Conservation (phyloP, 2,797 vertebrate genomes). For the Cynopterus sphinx region DNA sequence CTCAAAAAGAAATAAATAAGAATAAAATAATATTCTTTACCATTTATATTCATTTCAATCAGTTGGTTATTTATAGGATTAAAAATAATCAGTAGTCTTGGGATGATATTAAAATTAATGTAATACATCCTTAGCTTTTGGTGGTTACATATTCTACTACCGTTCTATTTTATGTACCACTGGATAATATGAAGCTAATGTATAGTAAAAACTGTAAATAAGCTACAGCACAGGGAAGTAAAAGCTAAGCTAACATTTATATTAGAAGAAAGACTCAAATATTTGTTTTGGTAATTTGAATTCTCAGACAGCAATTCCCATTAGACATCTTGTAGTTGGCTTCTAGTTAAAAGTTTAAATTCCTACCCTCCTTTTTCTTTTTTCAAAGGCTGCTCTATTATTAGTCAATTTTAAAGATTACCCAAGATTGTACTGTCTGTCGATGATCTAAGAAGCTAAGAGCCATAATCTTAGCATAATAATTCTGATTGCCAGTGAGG, state of each 20-base stretch:
- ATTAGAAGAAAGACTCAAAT: constrained; percentile 27
- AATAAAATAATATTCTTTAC: constrained; percentile 24
- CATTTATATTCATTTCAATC: constrained; percentile 55
- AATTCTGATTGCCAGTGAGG: constrained; percentile 10
- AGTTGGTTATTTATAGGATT: constrained; percentile 28
- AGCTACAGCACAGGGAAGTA: constrained; percentile 7
- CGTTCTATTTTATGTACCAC: neutral
- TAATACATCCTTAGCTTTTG: neutral
- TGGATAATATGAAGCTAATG: constrained; percentile 12
- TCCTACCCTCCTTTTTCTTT: neutral
- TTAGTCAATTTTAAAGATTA: constrained; percentile 32
- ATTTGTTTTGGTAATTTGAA: neutral
- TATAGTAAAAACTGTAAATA: neutral
- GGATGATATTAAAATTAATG: constrained; percentile 14
- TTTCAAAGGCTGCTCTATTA: neutral
- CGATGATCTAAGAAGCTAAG: constrained; percentile 20
- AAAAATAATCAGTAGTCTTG: constrained; percentile 14
- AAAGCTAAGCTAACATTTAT: constrained; percentile 35
- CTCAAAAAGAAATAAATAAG: constrained; percentile 29
- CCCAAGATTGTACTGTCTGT: neutral
- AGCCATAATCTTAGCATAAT: constrained; percentile 28
- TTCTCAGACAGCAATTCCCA: neutral
- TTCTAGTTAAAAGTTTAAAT: neutral
- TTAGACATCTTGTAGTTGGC: neutral
- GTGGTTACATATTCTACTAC: neutral